Conservation (phyloP, 2,797 vertebrate species). For the Danionella dracula region DNA sequence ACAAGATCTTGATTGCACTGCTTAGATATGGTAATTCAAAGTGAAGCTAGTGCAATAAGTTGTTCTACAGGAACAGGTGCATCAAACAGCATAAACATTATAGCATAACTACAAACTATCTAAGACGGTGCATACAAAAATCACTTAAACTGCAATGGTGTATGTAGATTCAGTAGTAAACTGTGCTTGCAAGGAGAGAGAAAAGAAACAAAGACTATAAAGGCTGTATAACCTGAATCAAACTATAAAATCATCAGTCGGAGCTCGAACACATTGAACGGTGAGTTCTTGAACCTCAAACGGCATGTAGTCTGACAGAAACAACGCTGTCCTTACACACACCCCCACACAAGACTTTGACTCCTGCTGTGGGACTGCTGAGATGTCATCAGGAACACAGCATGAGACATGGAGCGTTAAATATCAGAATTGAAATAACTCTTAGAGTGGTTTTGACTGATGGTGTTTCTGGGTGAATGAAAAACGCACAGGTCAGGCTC, state of each 20-base stretch:
- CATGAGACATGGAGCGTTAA: not conserved
- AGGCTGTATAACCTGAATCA: not conserved
- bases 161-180: too few species aligned
- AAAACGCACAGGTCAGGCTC: not conserved
- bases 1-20: too few species aligned
- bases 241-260: slow-evolving; percentile 7
- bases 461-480: not conserved
- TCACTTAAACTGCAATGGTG: too few species aligned
- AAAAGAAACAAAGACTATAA: too few species aligned
- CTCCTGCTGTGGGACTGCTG: not conserved
- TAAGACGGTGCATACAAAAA: too few species aligned
- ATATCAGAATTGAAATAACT: not conserved
- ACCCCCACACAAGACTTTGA: not conserved
- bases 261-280: not conserved
- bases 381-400: not conserved
- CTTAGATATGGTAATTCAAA: too few species aligned
- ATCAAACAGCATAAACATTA: too few species aligned
- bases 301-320: not conserved
- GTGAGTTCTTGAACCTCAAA: not conserved
- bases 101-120: too few species aligned
- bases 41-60: too few species aligned
- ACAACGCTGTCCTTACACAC: not conserved
- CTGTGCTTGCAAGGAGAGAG: too few species aligned
- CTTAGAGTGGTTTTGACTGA: not conserved
- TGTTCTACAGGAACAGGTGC: too few species aligned